Evolutionary conservation across 2,113 vertebrate species (phyloP).

Genomic region (Ovis canadensis): DNA sequence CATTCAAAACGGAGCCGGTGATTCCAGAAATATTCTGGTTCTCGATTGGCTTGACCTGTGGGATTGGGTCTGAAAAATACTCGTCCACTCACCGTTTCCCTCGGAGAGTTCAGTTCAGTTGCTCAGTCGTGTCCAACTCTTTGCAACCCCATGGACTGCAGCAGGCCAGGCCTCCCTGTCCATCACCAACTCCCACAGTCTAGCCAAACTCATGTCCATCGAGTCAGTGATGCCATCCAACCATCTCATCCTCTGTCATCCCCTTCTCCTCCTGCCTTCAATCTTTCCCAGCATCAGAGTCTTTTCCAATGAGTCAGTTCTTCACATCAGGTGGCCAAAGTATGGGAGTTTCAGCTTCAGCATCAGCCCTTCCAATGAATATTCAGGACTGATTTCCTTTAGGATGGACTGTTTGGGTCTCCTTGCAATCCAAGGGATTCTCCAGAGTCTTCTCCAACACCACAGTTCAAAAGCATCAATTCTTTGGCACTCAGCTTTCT

Average conservation of each 20-base stretch:
- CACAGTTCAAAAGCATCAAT: neutral
- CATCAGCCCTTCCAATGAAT: neutral
- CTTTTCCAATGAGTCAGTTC: neutral
- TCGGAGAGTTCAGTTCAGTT: neutral
- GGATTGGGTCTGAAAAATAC: neutral
- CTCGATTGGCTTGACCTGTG: neutral
- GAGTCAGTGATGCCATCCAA: neutral
- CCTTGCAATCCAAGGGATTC: neutral
- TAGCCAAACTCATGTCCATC: neutral
- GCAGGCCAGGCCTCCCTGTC: neutral
- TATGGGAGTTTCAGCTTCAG: neutral
- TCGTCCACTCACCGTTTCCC: neutral
- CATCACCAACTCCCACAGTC: neutral
- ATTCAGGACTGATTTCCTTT: neutral
- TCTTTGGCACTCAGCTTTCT: neutral
- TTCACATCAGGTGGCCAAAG: neutral
- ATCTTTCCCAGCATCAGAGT: neutral
- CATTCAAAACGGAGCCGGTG: neutral
- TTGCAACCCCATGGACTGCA: neutral
- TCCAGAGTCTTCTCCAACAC: neutral
- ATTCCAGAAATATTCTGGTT: neutral
- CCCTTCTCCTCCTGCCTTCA: neutral
- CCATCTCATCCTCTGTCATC: neutral
- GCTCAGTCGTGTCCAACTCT: neutral
- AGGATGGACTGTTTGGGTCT: neutral